These are phyloP conservation scores for Carollia perspicillata DNA, from an alignment of 2,113 vertebrate genomes.

Conservation along the genomic window DNA sequence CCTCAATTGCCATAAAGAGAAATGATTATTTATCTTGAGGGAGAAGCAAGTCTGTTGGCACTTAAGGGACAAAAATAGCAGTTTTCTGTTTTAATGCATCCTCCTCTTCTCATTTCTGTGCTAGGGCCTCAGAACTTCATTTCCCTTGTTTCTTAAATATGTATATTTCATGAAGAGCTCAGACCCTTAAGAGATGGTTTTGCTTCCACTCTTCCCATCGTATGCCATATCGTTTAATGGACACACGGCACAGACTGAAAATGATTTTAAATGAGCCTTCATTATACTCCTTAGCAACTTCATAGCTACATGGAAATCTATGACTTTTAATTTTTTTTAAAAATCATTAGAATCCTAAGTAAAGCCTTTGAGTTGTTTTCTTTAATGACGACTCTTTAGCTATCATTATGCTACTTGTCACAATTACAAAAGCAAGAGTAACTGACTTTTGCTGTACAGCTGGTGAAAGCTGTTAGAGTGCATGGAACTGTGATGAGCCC, in stretches of 20 bases:
- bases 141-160: slow-evolving; percentile 42
- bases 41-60: neutral
- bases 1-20: slow-evolving; percentile 16
- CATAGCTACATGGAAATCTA: slow-evolving; percentile 33
- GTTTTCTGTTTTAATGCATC: neutral
- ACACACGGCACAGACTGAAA: neutral
- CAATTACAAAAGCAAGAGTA: neutral
- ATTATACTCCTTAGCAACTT: slow-evolving; percentile 20
- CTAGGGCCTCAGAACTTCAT: neutral
- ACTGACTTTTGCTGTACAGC: neutral
- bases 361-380: neutral
- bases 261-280: slow-evolving; percentile 40
- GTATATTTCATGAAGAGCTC: slow-evolving; percentile 13
- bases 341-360: neutral
- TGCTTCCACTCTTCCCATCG: neutral
- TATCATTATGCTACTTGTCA: neutral
- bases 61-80: slow-evolving; percentile 28
- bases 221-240: slow-evolving; percentile 10
- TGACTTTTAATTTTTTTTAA: slow-evolving; percentile 20
- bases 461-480: neutral
- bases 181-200: slow-evolving; percentile 7
- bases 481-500: neutral
- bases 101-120: slow-evolving; percentile 18
- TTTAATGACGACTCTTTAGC: neutral
- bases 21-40: slow-evolving; percentile 18